Evolutionary conservation across 30 jellyfish, hydroid and myxozoan genomes (phyloP).

Genomic region (Phacellophora camtschatica): DNA sequence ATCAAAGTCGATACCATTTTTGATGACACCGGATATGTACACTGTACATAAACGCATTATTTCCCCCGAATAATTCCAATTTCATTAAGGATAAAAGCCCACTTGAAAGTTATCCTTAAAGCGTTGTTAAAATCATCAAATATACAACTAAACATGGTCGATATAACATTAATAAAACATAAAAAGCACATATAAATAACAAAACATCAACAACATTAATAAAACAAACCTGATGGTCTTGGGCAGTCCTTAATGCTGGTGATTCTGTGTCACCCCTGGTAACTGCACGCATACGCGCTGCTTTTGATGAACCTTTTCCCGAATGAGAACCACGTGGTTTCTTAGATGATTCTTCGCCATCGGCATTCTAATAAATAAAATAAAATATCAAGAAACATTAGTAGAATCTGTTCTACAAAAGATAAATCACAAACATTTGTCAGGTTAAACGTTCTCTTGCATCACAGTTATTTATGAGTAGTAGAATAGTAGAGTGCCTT

Average conservation of each 20-base stretch:
- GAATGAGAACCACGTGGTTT: slow-evolving; percentile 22
- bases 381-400: neutral
- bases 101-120: neutral
- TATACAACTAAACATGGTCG: too few relatives aligned
- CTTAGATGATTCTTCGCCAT: slow-evolving; percentile 39
- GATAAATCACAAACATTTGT: neutral
- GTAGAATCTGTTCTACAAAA: neutral
- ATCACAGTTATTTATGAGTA: too few relatives aligned
- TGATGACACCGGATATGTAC: too few relatives aligned
- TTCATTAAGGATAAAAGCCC: neutral
- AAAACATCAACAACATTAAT: neutral
- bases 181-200: too few relatives aligned
- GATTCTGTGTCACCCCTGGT: slow-evolving; percentile 95
- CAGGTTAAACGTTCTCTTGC: too few relatives aligned
- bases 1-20: too few relatives aligned
- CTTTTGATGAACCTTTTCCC: slow-evolving; percentile 72
- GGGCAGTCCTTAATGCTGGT: slow-evolving; percentile 66
- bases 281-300: slow-evolving; percentile 95
- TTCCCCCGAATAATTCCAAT: neutral
- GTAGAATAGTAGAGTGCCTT: too few relatives aligned
- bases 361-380: slow-evolving; percentile 31
- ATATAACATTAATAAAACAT: too few relatives aligned
- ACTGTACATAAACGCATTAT: too few relatives aligned
- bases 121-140: too few relatives aligned
- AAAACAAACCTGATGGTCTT: slow-evolving; percentile 82